Evolutionary conservation across 1,140 invertebrate species (phyloP).

Genomic region (Nautilus pompilius): DNA sequence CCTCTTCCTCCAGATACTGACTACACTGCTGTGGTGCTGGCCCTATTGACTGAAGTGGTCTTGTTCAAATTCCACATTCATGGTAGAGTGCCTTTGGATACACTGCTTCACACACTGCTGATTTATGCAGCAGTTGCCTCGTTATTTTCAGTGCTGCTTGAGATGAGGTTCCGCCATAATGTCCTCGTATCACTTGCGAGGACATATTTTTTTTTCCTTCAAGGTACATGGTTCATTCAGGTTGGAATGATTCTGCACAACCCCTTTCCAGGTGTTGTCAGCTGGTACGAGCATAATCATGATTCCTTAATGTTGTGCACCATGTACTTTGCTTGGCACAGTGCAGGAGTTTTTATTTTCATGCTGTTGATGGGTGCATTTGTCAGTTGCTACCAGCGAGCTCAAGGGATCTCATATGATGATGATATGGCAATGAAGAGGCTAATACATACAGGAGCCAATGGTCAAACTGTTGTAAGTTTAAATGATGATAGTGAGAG

Average conservation of each 20-base stretch:
- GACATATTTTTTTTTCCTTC: conserved; percentile 53
- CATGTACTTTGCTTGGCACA: conserved; percentile 57
- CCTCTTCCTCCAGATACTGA: conserved; percentile 54
- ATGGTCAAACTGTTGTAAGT: conserved; percentile 33
- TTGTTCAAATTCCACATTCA: conserved; percentile 60
- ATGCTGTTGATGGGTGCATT: conserved; percentile 42
- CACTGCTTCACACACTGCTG: conserved; percentile 58
- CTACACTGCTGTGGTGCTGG: conserved; percentile 51
- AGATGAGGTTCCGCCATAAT: conserved; percentile 51
- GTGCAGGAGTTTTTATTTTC: conserved; percentile 39
- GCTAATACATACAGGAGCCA: conserved; percentile 28
- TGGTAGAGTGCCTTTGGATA: conserved; percentile 55
- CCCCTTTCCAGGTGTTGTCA: conserved; percentile 42
- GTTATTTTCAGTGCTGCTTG: conserved; percentile 42
- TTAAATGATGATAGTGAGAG: conserved; percentile 37
- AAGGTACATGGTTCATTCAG: conserved; percentile 61
- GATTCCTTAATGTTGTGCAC: conserved; percentile 58
- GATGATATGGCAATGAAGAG: conserved; percentile 27
- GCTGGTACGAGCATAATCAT: conserved; percentile 56
- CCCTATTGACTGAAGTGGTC: conserved; percentile 55
- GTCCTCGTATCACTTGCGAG: conserved; percentile 49
- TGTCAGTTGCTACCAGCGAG: conserved; percentile 27
- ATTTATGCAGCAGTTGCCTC: conserved; percentile 51
- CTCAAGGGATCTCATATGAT: conserved; percentile 19
- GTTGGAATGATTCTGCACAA: conserved; percentile 60